Evolutionary conservation across 2,797 vertebrate species (phyloP).

Genomic region (Bucorvus abyssinicus): DNA sequence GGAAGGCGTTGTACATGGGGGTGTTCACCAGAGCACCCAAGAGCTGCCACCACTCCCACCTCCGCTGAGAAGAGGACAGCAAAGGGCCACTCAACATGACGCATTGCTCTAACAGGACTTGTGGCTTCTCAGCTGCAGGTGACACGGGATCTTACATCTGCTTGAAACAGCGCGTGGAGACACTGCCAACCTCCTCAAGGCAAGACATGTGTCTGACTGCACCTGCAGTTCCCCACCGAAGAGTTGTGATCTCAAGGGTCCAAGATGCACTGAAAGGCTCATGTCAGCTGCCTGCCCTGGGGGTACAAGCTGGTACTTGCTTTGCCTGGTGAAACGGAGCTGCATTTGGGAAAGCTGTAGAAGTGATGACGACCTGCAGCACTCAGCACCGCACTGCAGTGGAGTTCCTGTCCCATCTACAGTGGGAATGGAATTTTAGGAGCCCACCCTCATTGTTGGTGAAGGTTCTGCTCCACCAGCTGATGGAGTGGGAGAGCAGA

Average conservation of each 20-base stretch:
- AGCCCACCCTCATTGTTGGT: not conserved
- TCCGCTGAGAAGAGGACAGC: rapidly evolving
- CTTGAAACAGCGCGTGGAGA: rapidly evolving
- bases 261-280: not conserved
- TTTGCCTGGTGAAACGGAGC: not conserved
- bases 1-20: too few species aligned
- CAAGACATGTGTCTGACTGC: not conserved
- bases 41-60: not conserved
- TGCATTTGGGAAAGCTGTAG: not conserved
- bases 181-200: not conserved
- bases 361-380: not conserved
- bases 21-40: not conserved
- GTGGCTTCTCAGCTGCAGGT: not conserved
- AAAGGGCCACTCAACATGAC: rapidly evolving
- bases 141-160: not conserved
- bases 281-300: not conserved
- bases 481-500: too few species aligned
- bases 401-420: not conserved
- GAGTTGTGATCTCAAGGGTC: not conserved
- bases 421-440: not conserved
- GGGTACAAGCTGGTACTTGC: not conserved
- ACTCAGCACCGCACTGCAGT: not conserved
- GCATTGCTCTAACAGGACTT: not conserved
- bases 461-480: not conserved
- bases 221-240: not conserved